Percentiles rank a stretch among this genome's conserved stretches.
Conservation (phyloP, 2,888 invertebrate species). For the Amphimallon solstitiale region DNA sequence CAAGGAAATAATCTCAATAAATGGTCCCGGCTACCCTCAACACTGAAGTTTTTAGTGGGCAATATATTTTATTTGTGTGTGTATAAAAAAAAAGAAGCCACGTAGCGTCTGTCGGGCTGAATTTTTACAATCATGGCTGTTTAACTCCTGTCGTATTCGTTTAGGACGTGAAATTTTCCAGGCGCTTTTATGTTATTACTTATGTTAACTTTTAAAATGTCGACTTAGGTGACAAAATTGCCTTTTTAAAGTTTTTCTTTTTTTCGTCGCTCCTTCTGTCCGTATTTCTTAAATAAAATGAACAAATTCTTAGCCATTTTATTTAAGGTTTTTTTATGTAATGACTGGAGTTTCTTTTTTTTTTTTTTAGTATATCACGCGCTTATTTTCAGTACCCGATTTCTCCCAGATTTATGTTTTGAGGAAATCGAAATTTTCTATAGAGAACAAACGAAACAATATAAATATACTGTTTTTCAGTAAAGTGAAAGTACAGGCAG, state of each 20-base stretch:
- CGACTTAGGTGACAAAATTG: constrained; percentile 7
- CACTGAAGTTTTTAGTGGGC: constrained; percentile 14
- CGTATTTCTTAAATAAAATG: too few species aligned
- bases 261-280: background rate
- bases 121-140: constrained; percentile 22
- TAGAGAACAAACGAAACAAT: too few species aligned
- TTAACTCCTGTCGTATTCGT: constrained; percentile 21
- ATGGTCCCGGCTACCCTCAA: constrained; percentile 25
- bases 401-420: too few species aligned
- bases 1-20: constrained; percentile 33
- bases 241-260: background rate
- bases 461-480: too few species aligned
- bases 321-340: too few species aligned
- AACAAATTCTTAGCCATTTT: too few species aligned
- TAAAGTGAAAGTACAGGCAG: too few species aligned
- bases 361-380: too few species aligned
- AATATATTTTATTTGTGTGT: constrained; percentile 27
- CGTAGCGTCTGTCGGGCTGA: background rate
- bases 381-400: too few species aligned
- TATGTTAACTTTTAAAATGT: constrained; percentile 16
- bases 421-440: too few species aligned
- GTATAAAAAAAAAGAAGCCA: background rate
- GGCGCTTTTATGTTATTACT: constrained; percentile 16
- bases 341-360: too few species aligned
- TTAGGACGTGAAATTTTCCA: constrained; percentile 5